Percentiles rank a stretch among this genome's conserved stretches.
phyloP scores from a whole-genome alignment of 2,113 vertebrate species.

The Corapipo altera region DNA sequence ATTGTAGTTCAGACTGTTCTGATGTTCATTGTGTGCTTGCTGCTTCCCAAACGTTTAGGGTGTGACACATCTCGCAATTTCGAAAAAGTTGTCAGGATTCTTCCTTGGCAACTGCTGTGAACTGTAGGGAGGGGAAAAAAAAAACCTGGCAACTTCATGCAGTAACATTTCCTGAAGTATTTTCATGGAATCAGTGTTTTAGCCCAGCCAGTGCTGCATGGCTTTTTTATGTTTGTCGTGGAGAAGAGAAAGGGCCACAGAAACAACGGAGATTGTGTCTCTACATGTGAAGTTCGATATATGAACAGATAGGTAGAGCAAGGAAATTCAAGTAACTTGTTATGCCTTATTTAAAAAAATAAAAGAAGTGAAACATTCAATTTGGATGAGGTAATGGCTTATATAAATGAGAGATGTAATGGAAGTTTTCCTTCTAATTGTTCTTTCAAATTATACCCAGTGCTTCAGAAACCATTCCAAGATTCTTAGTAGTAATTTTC shows the following conservation, averaged over 20 bases:
- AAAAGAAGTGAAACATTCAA: not conserved
- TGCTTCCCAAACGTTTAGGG: not conserved
- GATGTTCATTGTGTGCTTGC: not conserved
- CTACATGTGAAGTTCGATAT: not conserved
- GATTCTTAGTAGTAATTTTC: not conserved
- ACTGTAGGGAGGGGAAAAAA: not conserved
- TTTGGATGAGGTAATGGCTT: constrained; percentile 19
- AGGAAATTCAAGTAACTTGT: not conserved
- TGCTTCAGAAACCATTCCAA: not conserved
- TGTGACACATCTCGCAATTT: not conserved
- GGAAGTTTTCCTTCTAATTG: not conserved
- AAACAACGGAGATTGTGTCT: not conserved
- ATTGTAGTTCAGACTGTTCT: not conserved
- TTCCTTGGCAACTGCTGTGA: not conserved
- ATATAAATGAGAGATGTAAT: not conserved
- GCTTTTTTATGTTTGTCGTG: not conserved
- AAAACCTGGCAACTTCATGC: not conserved
- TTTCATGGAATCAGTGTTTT: not conserved
- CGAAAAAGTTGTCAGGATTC: not conserved
- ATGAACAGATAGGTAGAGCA: not conserved
- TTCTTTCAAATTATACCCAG: not conserved
- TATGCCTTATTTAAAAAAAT: not conserved
- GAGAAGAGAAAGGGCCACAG: not conserved
- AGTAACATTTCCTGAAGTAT: not conserved
- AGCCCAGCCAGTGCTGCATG: not conserved